Evolutionary conservation across 2,113 vertebrate genomes (phyloP), one percentile per base, ranked within the genome.

Genomic region (Sapayoa aenigma): DNA sequence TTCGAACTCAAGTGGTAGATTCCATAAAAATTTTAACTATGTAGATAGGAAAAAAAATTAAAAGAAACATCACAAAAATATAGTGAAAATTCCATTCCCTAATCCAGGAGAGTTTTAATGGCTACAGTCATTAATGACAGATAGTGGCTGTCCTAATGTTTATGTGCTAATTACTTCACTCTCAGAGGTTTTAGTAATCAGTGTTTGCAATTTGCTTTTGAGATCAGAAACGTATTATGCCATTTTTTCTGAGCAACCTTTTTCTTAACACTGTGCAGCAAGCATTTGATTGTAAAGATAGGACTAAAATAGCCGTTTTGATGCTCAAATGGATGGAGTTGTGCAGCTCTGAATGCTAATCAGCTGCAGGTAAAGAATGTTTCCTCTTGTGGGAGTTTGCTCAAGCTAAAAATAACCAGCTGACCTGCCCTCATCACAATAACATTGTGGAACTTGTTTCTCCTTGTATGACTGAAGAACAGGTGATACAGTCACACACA

Each of bases 291-390:
- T 82, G 37, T 46, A 93, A 96, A 90, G 96, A 79, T 73, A 69
- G 72, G 87, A 89, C 37, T 69, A 39, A 94, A 95, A 89, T 94
- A 94, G 84, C 53, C 84, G 91, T 30, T 96, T 91, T 87, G 84
- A 76, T 71, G 49, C 58, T 87, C 56, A 79, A 53, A 62, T 87
- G 74, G 80, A 87, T 84, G 73, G 71, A 89, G 84, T 16, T 82
- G 81, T 95, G 89, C 53, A 60, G 91, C 80, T 91, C 66, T 95
- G 95, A 91, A 95, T 97, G 74, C 81, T 93, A 92, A 97, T 95
- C 66, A 95, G 89, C 87, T 95, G 91, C 78, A 95, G 95, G 95
- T 95, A 82, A 87, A 91, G 66, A 97, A 89, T 72, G 53, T 89
- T 94, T 89, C 76, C 73, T 75, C 93, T 73, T 76, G 69, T 84